Base-by-base conservation (phyloP, 2,113 vertebrate species). In the Bombycilla garrulus region DNA sequence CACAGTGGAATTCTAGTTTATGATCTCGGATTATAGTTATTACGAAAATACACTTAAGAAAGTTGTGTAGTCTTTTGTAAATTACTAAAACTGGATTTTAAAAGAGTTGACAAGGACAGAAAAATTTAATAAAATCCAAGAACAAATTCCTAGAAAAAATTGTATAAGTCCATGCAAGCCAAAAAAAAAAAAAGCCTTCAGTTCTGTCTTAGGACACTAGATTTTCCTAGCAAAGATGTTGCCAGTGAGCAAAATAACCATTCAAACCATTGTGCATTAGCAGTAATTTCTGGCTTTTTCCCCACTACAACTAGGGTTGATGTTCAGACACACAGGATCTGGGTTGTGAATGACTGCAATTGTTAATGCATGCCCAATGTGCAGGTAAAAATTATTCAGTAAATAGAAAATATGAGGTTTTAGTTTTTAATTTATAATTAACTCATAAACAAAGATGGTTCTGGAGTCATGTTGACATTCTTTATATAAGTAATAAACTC, bases 81-180 rank as follows among this genome's bases (percentile, higher is more conserved):
- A 40, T 72, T 60, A 82, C 22, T 76, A 76, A 82, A 91, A 70
- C 8, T 36, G 4, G 10, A 5, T 65, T 84, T 12, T 1, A 51
- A 90, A 80, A 54, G 31, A 67, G 8, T 26, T 20, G 29, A 38
- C 9, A 72, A 71, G 7, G 42, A 74, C 14, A 54, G 35, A 65
- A 77, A 33, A 45, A 12, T 78, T 71, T 50, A 74, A 29, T 51
- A 80, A 67, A 92, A 62, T 21, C 31, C 29, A 73, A 57, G 31
- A 81, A 80, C 18, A 44, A 42, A 45, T 76, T 81, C 20, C 16
- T 72, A 33, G 29, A 58, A 21, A 81, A 12, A 12, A 60, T 6
- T 48, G 23, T 0, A 0, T 16, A 64, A 24, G 6, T 53, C 65
- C 26, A 72, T 60, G 12, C 12, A 61, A 15, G 12, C 7, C 0